Evolutionary conservation across 2,888 invertebrate species (phyloP), one percentile per base, ranked within the genome.

Genomic region (Ommatoiulus sabulosus): DNA sequence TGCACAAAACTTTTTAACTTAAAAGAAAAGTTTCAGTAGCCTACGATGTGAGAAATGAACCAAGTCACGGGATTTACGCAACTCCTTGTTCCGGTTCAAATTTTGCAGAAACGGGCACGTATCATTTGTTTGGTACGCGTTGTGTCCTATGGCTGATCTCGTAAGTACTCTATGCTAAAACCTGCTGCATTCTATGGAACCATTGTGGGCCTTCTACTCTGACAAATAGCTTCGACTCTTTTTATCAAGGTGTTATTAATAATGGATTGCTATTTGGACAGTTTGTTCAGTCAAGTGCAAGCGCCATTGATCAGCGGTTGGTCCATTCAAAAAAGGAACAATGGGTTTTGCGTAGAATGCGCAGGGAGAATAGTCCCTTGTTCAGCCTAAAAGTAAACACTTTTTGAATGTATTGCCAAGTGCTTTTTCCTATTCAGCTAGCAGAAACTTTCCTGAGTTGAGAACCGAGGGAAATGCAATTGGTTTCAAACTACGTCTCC

Each of bases 211-310:
- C 63, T 63, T 63, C 63, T 63, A 63, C 63, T 63, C 63, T 63
- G 63, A 63, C 63, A 63, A 63, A 63, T 63, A 63, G 20, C 63
- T 63, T 63, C 63, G 63, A 63, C 63, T 63, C 63, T 63, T 63
- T n/a, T 63, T 63, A 63, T 63, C 63, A 63, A 63, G 63, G 63
- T 63, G 63, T 63, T 63, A 63, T 63, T 63, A 63, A 63, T 63
- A 63, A 63, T 63, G 63, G 63, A 63, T 63, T 63, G 63, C 63
- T 63, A 63, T 63, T 63, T 63, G 63, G 63, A 63, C 63, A 63
- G 63, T 63, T 63, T 63, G 63, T 63, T 63, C 63, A 63, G 63
- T 63, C 63, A 63, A 63, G 63, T 63, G 63, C 63, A 63, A 20
- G 63, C 63, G 63, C 63, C 63, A 63, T 63, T 63, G 63, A 63